Evolutionary conservation across 1,140 invertebrate species (phyloP).

Genomic region (Heliconius eleuchia): DNA sequence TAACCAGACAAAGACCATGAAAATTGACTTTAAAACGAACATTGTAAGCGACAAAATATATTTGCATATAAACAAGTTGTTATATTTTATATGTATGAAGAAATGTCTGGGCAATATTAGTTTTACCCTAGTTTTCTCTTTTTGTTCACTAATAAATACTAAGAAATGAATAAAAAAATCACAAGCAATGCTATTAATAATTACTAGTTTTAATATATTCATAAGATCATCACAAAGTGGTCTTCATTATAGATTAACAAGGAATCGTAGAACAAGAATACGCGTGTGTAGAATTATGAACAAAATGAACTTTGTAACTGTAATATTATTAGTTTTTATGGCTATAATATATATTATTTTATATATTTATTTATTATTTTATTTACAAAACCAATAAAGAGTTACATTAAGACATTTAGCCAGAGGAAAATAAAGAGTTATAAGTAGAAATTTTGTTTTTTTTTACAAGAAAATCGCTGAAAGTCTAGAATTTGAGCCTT

Average conservation of each 20-base stretch:
- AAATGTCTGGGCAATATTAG: slow-evolving; percentile 34
- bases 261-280: neutral
- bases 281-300: too few relatives aligned
- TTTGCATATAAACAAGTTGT: slow-evolving; percentile 57
- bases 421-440: too few relatives aligned
- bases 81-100: slow-evolving; percentile 35
- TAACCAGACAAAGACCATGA: slow-evolving; percentile 55
- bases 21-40: slow-evolving; percentile 57
- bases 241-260: neutral
- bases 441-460: too few relatives aligned
- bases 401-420: too few relatives aligned
- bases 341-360: too few relatives aligned
- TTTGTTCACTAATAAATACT: slow-evolving; percentile 9
- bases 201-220: slow-evolving; percentile 8
- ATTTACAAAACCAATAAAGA: too few relatives aligned
- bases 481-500: too few relatives aligned
- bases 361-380: too few relatives aligned
- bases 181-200: neutral
- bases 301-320: too few relatives aligned
- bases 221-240: neutral
- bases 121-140: slow-evolving; percentile 39
- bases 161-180: neutral
- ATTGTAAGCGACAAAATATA: slow-evolving; percentile 54
- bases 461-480: too few relatives aligned
- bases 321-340: too few relatives aligned